These are phyloP conservation scores for Drosophila pachea DNA, from an alignment of 1,140 invertebrate species.

Conservation along the genomic window DNA sequence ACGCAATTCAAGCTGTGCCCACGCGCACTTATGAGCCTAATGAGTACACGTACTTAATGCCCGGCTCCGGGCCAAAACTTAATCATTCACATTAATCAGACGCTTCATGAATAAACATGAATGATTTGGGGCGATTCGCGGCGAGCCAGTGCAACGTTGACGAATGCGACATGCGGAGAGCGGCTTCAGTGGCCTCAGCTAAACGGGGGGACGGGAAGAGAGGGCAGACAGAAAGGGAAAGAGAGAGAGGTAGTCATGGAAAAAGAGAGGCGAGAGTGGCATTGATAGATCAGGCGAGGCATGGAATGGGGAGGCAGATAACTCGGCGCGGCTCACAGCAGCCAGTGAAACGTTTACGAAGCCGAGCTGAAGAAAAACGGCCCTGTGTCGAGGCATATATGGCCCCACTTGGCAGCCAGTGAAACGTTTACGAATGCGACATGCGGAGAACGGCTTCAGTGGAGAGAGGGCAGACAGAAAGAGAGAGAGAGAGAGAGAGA, in stretches of 20 bases:
- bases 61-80: neutral
- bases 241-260: too few relatives aligned
- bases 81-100: slow-evolving; percentile 20
- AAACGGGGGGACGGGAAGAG: too few relatives aligned
- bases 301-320: too few relatives aligned
- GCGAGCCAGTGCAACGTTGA: slow-evolving; percentile 16
- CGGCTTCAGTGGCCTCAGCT: neutral
- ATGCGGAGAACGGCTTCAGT: too few relatives aligned
- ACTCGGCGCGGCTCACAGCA: too few relatives aligned
- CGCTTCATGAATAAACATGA: slow-evolving; percentile 10
- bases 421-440: slow-evolving; percentile 19
- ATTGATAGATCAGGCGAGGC: too few relatives aligned
- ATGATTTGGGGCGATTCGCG: neutral
- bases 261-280: too few relatives aligned
- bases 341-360: slow-evolving; percentile 16
- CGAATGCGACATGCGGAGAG: neutral
- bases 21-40: slow-evolving; percentile 14
- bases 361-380: neutral
- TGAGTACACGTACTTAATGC: slow-evolving; percentile 15
- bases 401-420: neutral
- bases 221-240: too few relatives aligned
- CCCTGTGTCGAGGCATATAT: too few relatives aligned
- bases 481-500: too few relatives aligned
- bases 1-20: slow-evolving; percentile 30
- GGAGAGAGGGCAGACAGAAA: too few relatives aligned